These are phyloP conservation scores for Empidonax alnorum DNA, from an alignment of 2,113 vertebrate species.

Conservation along the genomic window DNA sequence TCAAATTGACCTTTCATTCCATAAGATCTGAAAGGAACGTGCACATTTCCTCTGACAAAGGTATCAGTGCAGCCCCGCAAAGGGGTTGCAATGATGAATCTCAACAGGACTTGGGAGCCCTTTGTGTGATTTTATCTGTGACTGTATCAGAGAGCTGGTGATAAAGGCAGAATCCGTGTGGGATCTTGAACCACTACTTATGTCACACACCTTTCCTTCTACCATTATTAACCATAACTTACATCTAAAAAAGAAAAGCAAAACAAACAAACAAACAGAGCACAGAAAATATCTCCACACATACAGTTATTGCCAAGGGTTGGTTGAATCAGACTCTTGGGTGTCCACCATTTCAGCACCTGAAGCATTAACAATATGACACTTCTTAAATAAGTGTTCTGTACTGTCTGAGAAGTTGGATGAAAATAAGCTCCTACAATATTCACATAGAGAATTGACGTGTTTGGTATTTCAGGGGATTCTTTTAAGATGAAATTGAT, in stretches of 20 bases:
- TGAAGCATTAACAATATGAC: too few relatives aligned
- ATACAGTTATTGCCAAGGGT: too few relatives aligned
- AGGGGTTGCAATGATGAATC: not conserved
- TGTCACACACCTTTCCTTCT: not conserved
- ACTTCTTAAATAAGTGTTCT: not conserved
- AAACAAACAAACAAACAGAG: too few relatives aligned
- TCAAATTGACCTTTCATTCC: constrained; percentile 26
- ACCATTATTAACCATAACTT: too few relatives aligned
- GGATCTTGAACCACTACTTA: not conserved
- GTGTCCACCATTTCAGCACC: too few relatives aligned
- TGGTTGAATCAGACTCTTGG: too few relatives aligned
- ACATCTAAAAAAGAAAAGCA: too few relatives aligned
- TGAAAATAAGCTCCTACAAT: not conserved
- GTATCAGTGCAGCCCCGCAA: not conserved
- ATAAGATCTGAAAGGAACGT: constrained; percentile 11
- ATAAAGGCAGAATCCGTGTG: not conserved
- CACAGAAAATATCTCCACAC: too few relatives aligned
- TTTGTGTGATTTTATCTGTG: not conserved
- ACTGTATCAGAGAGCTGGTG: not conserved
- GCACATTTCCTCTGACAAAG: not conserved
- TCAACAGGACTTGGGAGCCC: not conserved
- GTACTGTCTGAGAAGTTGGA: not conserved
- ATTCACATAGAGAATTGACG: not conserved
- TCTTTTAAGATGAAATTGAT: not conserved
- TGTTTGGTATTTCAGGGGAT: not conserved